phyloP scores from a whole-genome alignment of 2,888 invertebrate genomes.

The Macroteleia sp. region DNA sequence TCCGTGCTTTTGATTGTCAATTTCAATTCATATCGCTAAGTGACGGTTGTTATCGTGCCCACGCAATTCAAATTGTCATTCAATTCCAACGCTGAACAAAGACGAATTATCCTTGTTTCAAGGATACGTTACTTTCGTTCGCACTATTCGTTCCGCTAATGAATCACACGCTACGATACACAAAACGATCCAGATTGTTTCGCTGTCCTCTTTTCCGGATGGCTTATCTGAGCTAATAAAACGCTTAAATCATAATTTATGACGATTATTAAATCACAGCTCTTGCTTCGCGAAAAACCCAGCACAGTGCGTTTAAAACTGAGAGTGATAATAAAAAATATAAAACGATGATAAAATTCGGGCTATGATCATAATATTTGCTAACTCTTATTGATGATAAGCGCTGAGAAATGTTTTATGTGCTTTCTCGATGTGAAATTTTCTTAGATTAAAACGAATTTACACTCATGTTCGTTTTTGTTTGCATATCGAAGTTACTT shows the following conservation, averaged over 20 bases:
- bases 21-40: slow-evolving; percentile 12
- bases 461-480: too few relatives aligned
- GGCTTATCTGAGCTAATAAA: slow-evolving; percentile 6
- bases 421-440: too few relatives aligned
- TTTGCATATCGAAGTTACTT: too few relatives aligned
- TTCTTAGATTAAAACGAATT: too few relatives aligned
- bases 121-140: slow-evolving; percentile 30
- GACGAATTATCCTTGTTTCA: slow-evolving; percentile 31
- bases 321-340: too few relatives aligned
- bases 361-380: too few relatives aligned
- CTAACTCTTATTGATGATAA: too few relatives aligned
- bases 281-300: neutral
- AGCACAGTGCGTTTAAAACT: neutral
- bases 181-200: neutral
- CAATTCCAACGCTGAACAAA: neutral
- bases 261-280: neutral
- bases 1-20: slow-evolving; percentile 35
- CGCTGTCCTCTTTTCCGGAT: slow-evolving; percentile 1
- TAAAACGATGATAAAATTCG: too few relatives aligned
- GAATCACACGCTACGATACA: slow-evolving; percentile 12
- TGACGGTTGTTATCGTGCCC: slow-evolving; percentile 10
- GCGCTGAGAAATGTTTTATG: too few relatives aligned
- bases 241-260: slow-evolving; percentile 17
- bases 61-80: slow-evolving; percentile 12
- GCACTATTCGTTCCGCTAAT: slow-evolving; percentile 17